These are phyloP conservation scores for Scleropages formosus DNA, from an alignment of 2,797 vertebrate species.

Conservation along the genomic window DNA sequence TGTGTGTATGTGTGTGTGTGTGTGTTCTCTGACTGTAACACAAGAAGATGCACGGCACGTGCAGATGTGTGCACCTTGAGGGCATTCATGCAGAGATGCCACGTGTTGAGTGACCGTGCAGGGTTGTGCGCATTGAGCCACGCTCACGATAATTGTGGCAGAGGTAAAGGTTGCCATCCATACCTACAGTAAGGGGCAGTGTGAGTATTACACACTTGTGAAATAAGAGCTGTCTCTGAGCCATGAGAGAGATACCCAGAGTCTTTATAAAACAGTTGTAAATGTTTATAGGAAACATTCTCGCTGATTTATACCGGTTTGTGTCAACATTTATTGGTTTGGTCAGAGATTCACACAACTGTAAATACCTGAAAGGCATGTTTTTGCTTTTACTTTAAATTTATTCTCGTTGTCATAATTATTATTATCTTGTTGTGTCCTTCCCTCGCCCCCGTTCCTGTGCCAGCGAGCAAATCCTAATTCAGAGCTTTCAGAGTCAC, in stretches of 20 bases:
- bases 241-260: neutral
- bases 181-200: neutral
- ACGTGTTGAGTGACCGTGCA: no score
- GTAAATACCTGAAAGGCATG: neutral
- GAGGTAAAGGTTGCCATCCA: no score
- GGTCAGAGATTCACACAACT: neutral
- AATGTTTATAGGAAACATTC: constrained; percentile 12
- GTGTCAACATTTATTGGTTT: neutral
- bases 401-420: neutral
- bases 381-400: neutral
- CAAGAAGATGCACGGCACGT: no score
- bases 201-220: neutral
- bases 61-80: no score
- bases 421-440: no score
- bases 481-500: no score
- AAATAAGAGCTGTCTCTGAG: neutral
- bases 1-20: no score
- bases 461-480: no score
- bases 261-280: constrained; percentile 7
- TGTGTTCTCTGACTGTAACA: no score
- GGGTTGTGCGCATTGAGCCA: no score
- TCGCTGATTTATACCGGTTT: neutral
- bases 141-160: no score
- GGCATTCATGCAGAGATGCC: no score
- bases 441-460: neutral